Evolutionary conservation across 1,140 invertebrate species (phyloP), one percentile per base, ranked within the genome.

Genomic region (Pemphigus obesinymphae): DNA sequence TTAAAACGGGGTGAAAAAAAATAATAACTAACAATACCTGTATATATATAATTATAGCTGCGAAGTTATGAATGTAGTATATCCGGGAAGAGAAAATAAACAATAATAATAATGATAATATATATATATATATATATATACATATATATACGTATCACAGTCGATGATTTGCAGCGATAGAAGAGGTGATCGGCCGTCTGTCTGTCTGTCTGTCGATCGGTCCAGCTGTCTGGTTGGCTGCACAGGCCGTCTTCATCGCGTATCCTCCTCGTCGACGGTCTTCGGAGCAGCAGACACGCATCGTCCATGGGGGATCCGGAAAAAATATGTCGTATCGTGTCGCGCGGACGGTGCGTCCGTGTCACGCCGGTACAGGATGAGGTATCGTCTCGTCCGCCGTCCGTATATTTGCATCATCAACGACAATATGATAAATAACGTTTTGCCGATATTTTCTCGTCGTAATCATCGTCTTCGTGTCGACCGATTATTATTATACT

Each of bases 151-250:
- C 53, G 53, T 76, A 76, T 76, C 73, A 76, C 73, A 76, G 73
- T 70, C 66, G 66, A n/a, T 43, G 66, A 13, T 40, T 3, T 53
- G 72, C n/a, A n/a, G n/a, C 73, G 73, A 76, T 58, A 76, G 50
- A 37, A 76, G 73, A 76, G 73, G 63, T 68, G 29, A n/a, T 66
- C 7, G 15, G n/a, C 11, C 29, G 29, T 48, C 48, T 4, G 48
- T 3, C 48, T 20, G 48, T 50, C 48, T 3, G 48, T 50, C 48
- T 50, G 48, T 50, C 48, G 13, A 2, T 23, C n/a, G n/a, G n/a
- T n/a, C n/a, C n/a, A n/a, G 37, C n/a, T 55, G 50, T 55, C 23
- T n/a, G n/a, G n/a, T n/a, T n/a, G n/a, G n/a, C n/a, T n/a, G n/a
- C n/a, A n/a, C n/a, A n/a, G n/a, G n/a, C n/a, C n/a, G n/a, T n/a